Percentiles rank a stretch among this genome's conserved stretches.
These are phyloP conservation scores for Seriola aureovittata DNA, from an alignment of 2,113 vertebrate species.

Conservation along the genomic window DNA sequence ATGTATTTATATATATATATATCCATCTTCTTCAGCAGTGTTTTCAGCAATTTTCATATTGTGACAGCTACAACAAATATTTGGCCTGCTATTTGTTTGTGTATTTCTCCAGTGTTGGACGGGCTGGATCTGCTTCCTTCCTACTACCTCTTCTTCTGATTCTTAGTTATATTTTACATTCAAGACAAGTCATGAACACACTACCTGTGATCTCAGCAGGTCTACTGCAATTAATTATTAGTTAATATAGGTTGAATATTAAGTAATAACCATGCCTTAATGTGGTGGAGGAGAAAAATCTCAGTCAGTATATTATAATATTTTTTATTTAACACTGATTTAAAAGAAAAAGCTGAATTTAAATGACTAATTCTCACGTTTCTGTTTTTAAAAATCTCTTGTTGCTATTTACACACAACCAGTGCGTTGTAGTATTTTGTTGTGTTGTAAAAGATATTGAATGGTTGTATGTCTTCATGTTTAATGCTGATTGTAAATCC, in stretches of 20 bases:
- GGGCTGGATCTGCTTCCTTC: not conserved
- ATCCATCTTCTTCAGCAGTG: no score
- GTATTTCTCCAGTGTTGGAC: not conserved
- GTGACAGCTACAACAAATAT: not conserved
- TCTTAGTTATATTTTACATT: not conserved
- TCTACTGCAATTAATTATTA: not conserved
- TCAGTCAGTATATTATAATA: not conserved
- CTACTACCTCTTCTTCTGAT: not conserved
- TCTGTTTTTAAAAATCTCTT: no score
- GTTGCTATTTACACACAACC: not conserved
- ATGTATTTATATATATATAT: no score
- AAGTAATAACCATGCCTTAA: not conserved
- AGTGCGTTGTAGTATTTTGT: not conserved
- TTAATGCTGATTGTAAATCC: not conserved
- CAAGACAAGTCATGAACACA: not conserved
- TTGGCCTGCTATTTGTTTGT: not conserved
- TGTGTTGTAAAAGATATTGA: not conserved
- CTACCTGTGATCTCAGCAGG: not conserved
- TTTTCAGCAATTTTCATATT: not conserved
- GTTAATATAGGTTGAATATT: not conserved
- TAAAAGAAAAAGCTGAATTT: not conserved
- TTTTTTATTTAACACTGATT: not conserved
- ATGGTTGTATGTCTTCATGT: not conserved
- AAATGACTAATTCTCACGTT: not conserved
- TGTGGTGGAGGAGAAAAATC: not conserved